Percentiles rank a stretch among this genome's conserved stretches.
Conservation (phyloP, 2,888 invertebrate genomes). For the Imbricaverruca yamaguchii region DNA sequence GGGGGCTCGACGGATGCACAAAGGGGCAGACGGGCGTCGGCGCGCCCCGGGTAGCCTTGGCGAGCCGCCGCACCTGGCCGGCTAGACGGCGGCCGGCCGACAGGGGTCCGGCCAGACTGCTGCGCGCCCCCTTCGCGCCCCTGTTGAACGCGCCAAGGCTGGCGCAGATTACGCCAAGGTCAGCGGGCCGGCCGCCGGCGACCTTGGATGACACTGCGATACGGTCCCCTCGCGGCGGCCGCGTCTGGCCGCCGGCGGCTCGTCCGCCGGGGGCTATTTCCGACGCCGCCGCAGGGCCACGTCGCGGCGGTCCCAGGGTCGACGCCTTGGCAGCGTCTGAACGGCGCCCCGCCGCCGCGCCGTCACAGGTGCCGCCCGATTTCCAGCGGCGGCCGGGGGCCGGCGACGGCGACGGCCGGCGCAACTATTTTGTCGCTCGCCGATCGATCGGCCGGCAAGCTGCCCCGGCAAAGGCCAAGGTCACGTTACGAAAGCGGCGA, state of each 20-base stretch:
- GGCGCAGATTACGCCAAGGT: background rate
- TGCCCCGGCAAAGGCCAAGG: slow-evolving; percentile 6
- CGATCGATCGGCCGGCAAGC: background rate
- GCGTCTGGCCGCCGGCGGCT: background rate
- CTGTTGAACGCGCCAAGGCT: background rate
- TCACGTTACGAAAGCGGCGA: slow-evolving; percentile 11
- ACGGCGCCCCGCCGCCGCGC: no score
- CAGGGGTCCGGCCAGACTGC: background rate
- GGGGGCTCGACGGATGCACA: no score
- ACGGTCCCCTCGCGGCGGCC: background rate
- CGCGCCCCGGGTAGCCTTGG: background rate
- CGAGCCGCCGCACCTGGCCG: background rate
- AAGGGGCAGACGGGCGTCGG: background rate
- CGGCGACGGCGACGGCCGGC: background rate
- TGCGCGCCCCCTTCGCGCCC: background rate
- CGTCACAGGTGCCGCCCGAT: no score
- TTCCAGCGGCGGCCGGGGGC: background rate
- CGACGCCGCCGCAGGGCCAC: no score
- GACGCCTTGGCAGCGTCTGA: no score
- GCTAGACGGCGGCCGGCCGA: background rate
- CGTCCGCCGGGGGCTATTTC: background rate
- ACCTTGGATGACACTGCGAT: background rate
- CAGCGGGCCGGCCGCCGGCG: background rate
- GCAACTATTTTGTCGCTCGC: background rate
- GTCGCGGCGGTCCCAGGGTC: no score